Conservation (phyloP, 2,888 invertebrate genomes). For the Labia minor region DNA sequence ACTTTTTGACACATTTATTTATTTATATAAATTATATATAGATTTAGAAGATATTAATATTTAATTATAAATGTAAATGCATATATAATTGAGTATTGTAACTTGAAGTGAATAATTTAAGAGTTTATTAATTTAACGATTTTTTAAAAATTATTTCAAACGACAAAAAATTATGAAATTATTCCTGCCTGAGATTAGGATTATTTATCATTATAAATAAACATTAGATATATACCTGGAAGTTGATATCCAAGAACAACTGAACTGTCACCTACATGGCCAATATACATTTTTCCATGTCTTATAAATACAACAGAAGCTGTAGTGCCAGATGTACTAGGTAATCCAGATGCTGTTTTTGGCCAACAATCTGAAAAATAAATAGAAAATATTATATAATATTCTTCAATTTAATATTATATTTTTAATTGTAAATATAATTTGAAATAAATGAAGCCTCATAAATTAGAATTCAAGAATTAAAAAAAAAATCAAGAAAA, state of each 20-base stretch:
- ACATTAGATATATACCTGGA: constrained; percentile 39
- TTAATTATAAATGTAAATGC: too few species aligned
- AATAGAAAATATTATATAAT: constrained; percentile 22
- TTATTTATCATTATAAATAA: neutral
- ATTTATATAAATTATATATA: neutral
- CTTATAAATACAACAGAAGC: constrained; percentile 92
- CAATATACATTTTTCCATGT: constrained; percentile 87
- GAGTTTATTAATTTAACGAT: constrained; percentile 30
- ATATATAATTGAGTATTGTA: too few species aligned
- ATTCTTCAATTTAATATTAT: too few species aligned
- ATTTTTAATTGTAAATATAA: constrained; percentile 18
- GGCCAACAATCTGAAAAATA: constrained; percentile 78
- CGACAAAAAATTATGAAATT: constrained; percentile 14
- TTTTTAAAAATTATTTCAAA: constrained; percentile 25
- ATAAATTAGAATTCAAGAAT: neutral
- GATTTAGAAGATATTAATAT: too few species aligned
- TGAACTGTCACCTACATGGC: constrained; percentile 97
- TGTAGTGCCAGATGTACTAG: constrained; percentile 95
- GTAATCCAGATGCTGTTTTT: constrained; percentile 84
- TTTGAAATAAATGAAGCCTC: constrained; percentile 19
- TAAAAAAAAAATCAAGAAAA: too few species aligned
- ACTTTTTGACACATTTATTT: too few species aligned
- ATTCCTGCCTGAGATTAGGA: too few species aligned
- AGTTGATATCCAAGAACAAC: constrained; percentile 79
- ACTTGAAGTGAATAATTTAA: neutral